Evolutionary conservation across 1,140 invertebrate genomes (phyloP).

Genomic region (Maniola jurtina): DNA sequence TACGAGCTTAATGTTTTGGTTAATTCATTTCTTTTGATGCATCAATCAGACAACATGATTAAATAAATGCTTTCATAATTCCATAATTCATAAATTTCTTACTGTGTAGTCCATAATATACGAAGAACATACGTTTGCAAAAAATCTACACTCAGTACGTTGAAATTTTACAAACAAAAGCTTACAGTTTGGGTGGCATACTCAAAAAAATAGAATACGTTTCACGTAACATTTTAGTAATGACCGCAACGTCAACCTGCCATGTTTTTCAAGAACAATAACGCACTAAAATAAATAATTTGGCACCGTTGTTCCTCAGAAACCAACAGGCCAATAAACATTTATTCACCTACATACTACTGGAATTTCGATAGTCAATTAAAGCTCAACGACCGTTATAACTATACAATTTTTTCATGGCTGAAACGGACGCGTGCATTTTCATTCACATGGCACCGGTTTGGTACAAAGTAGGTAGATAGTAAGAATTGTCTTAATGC

Average conservation of each 20-base stretch:
- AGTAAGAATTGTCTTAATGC: slow-evolving; percentile 44
- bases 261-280: not conserved
- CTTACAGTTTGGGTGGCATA: not conserved
- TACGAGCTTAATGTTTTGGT: no score
- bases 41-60: no score
- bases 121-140: no score
- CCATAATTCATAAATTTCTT: no score
- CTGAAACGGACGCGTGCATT: slow-evolving; percentile 31
- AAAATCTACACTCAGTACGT: no score
- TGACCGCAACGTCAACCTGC: not conserved
- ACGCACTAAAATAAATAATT: slow-evolving; percentile 19
- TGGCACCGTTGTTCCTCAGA: slow-evolving; percentile 34
- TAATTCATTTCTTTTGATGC: no score
- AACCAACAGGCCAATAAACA: slow-evolving; percentile 34
- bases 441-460: slow-evolving; percentile 36
- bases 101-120: no score
- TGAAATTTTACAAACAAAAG: no score
- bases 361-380: slow-evolving; percentile 37
- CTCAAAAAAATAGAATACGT: not conserved
- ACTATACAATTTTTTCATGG: slow-evolving; percentile 20
- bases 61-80: no score
- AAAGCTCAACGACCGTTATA: slow-evolving; percentile 24
- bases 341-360: slow-evolving; percentile 37
- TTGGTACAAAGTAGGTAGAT: slow-evolving; percentile 33
- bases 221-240: not conserved